phyloP scores from a whole-genome alignment of 1,140 invertebrate genomes.

The Drosophila yakuba region DNA sequence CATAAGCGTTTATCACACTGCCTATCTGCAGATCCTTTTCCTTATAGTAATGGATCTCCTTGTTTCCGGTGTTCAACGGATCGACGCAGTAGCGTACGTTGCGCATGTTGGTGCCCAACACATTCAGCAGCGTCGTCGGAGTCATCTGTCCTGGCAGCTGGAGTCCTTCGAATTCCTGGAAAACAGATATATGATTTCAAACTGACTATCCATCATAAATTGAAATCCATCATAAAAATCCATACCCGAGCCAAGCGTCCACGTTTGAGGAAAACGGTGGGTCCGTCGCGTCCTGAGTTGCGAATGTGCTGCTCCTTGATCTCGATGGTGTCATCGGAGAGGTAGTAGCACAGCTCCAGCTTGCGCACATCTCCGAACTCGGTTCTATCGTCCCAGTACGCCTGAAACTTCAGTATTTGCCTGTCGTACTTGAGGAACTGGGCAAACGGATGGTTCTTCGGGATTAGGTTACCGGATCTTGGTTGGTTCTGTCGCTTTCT shows the following conservation, averaged over 20 bases:
- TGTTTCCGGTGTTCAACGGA: slow-evolving; percentile 85
- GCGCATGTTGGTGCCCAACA: slow-evolving; percentile 87
- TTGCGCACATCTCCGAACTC: slow-evolving; percentile 90
- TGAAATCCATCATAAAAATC: slow-evolving; percentile 4
- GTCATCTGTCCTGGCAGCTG: slow-evolving; percentile 87
- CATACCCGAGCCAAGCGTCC: slow-evolving; percentile 90
- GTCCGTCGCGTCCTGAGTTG: slow-evolving; percentile 89
- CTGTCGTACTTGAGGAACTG: slow-evolving; percentile 92
- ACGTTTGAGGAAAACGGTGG: slow-evolving; percentile 89
- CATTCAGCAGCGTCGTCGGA: slow-evolving; percentile 89
- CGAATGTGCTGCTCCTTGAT: slow-evolving; percentile 90
- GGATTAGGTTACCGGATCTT: slow-evolving; percentile 14
- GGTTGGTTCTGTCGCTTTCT: slow-evolving; percentile 62
- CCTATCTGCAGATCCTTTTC: slow-evolving; percentile 91
- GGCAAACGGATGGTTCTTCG: slow-evolving; percentile 85
- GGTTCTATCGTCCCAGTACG: slow-evolving; percentile 95
- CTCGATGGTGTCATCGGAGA: slow-evolving; percentile 95
- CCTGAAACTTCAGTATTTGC: slow-evolving; percentile 93
- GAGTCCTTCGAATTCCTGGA: slow-evolving; percentile 82
- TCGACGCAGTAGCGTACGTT: slow-evolving; percentile 87
- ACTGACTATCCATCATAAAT: no score
- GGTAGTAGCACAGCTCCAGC: slow-evolving; percentile 92
- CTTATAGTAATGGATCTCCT: slow-evolving; percentile 87
- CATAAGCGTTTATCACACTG: slow-evolving; percentile 91
- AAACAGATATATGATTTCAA: not conserved